Evolutionary conservation across 1,140 invertebrate genomes (phyloP).

Genomic region (Aphaenogaster rudis): DNA sequence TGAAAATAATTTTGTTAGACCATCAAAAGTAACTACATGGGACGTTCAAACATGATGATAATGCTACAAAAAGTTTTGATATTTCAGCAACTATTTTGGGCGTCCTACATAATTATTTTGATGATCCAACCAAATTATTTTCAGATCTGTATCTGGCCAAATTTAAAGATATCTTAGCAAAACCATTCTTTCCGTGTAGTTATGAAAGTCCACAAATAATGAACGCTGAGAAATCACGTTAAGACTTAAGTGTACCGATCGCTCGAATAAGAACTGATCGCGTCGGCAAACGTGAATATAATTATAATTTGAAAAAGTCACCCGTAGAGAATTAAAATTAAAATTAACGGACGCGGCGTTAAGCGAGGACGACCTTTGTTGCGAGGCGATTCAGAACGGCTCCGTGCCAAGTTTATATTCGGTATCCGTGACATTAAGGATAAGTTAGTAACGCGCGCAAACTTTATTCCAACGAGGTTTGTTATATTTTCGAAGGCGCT

Average conservation of each 20-base stretch:
- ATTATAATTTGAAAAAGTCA: not conserved
- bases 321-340: not conserved
- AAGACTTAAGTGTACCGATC: not conserved
- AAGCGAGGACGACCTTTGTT: not conserved
- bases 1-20: too few relatives aligned
- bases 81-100: too few relatives aligned
- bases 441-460: conserved; percentile 41
- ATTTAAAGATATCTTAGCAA: too few relatives aligned
- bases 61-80: too few relatives aligned
- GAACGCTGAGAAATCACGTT: not conserved
- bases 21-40: too few relatives aligned
- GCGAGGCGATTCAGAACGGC: not conserved
- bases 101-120: too few relatives aligned
- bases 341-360: not conserved
- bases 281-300: not conserved
- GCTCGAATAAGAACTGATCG: conserved; percentile 1
- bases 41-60: too few relatives aligned
- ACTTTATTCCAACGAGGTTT: conserved; percentile 53
- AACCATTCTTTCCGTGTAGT: too few relatives aligned
- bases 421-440: conserved; percentile 31
- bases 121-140: too few relatives aligned
- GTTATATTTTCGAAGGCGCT: conserved; percentile 34
- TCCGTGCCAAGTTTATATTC: conserved; percentile 35
- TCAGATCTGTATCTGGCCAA: too few relatives aligned
- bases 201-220: not conserved